These are phyloP conservation scores for Macropis europaea DNA, from an alignment of 2,888 invertebrate genomes.

Conservation along the genomic window DNA sequence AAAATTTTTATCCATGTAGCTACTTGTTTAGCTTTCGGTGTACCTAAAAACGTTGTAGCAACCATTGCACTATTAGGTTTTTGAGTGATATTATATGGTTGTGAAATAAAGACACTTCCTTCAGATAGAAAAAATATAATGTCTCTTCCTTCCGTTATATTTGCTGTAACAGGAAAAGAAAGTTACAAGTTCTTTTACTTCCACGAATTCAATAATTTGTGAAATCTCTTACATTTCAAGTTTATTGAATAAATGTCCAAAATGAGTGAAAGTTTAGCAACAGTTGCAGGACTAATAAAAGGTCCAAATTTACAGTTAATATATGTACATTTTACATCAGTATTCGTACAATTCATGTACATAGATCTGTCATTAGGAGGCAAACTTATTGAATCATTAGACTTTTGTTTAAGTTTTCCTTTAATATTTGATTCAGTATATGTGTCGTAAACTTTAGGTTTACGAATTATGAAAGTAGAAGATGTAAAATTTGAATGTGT, in stretches of 20 bases:
- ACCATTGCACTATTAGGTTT: constrained; percentile 68
- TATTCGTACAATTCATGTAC: constrained; percentile 76
- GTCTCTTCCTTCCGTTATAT: constrained; percentile 69
- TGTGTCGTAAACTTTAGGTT: neutral
- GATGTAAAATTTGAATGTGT: neutral
- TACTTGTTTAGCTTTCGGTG: constrained; percentile 63
- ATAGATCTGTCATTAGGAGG: constrained; percentile 54
- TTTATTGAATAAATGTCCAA: constrained; percentile 72
- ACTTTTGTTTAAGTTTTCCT: constrained; percentile 37
- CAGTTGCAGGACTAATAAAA: constrained; percentile 69
- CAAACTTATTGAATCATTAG: constrained; percentile 30
- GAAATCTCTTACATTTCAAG: constrained; percentile 70
- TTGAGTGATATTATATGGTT: constrained; percentile 67
- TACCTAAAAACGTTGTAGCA: constrained; percentile 76
- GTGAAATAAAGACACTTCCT: constrained; percentile 69
- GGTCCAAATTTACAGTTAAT: constrained; percentile 76
- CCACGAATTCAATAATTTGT: neutral
- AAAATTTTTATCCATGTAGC: constrained; percentile 70
- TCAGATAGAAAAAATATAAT: constrained; percentile 75
- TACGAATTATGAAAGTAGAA: neutral
- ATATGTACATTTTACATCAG: constrained; percentile 69
- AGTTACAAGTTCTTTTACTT: neutral
- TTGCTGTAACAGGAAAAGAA: constrained; percentile 29
- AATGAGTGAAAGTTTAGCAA: constrained; percentile 73
- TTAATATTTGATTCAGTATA: neutral